phyloP scores from a whole-genome alignment of 2,888 invertebrate species.

The Odontocolon sp. region DNA sequence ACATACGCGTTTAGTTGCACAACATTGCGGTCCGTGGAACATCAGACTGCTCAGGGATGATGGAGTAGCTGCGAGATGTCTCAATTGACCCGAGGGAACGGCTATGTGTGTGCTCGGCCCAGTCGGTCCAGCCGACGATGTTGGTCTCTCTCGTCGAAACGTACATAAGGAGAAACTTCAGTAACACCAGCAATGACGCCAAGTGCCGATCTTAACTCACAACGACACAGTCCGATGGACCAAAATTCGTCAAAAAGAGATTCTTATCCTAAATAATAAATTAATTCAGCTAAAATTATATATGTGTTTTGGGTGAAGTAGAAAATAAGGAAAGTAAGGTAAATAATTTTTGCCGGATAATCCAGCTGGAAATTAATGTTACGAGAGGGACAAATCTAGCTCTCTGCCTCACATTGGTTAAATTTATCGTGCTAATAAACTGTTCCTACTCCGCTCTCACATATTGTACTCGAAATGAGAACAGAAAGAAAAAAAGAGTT shows the following conservation, averaged over 20 bases:
- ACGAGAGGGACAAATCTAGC: no score
- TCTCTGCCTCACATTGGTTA: not conserved
- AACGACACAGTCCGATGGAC: conserved; percentile 21
- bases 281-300: no score
- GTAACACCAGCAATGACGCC: conserved; percentile 44
- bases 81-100: conserved; percentile 73
- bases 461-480: not conserved
- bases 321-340: no score
- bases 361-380: no score
- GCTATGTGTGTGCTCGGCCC: conserved; percentile 41
- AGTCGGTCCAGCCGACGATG: conserved; percentile 36
- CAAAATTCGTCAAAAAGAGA: not conserved
- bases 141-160: conserved; percentile 31
- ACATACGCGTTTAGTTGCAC: conserved; percentile 51
- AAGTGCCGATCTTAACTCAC: not conserved
- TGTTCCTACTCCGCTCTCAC: not conserved
- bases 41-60: conserved; percentile 61
- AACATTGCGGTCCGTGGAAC: conserved; percentile 59
- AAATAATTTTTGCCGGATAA: no score
- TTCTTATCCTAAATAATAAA: no score
- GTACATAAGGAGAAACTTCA: conserved; percentile 31
- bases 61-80: conserved; percentile 69
- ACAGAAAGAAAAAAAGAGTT: not conserved
- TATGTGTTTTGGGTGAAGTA: no score
- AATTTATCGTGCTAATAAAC: not conserved